Evolutionary conservation across 2,888 invertebrate genomes (phyloP).

Genomic region (Globia sparganii): DNA sequence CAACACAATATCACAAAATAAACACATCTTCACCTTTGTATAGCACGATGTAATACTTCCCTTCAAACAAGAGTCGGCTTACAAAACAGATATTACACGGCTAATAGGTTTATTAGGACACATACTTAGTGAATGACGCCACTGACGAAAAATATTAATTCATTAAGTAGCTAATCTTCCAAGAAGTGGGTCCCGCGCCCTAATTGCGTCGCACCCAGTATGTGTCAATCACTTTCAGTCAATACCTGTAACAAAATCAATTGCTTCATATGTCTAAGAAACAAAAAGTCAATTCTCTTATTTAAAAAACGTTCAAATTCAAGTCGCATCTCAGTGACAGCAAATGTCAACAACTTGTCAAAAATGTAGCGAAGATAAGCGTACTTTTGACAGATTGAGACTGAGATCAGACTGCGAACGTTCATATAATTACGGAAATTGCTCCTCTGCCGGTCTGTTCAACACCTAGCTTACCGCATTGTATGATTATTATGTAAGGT

Average conservation of each 20-base stretch:
- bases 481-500: background rate
- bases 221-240: background rate
- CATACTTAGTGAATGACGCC: constrained; percentile 30
- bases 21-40: constrained; percentile 55
- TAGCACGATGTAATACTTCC: constrained; percentile 18
- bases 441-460: background rate
- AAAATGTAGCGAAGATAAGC: no score
- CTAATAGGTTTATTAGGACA: constrained; percentile 35
- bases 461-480: background rate
- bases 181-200: constrained; percentile 3
- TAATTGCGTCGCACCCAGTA: background rate
- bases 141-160: constrained; percentile 42
- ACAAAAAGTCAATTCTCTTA: background rate
- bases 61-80: constrained; percentile 49
- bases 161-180: constrained; percentile 31
- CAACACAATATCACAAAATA: constrained; percentile 49
- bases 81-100: constrained; percentile 35
- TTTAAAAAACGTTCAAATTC: no score
- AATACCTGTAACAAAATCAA: background rate
- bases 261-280: background rate
- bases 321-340: no score
- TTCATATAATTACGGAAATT: no score
- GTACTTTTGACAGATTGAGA: no score
- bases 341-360: no score
- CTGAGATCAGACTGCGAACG: no score